A percentile compares a stretch with the other conserved stretches of the same genome.
These are phyloP conservation scores for Phalacrocorax aristotelis DNA, from an alignment of 2,113 vertebrate genomes.

Conservation along the genomic window DNA sequence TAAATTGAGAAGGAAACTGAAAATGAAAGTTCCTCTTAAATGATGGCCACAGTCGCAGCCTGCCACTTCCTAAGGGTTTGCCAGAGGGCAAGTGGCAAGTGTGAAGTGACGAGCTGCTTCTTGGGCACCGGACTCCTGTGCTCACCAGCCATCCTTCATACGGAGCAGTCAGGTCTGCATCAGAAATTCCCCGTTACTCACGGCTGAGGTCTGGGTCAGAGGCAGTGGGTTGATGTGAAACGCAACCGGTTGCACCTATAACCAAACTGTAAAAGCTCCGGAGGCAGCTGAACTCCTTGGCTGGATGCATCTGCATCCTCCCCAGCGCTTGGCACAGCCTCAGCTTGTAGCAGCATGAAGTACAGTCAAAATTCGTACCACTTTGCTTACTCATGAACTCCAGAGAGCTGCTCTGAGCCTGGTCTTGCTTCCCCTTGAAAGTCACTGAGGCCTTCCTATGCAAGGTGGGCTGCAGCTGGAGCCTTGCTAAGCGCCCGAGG, in stretches of 20 bases:
- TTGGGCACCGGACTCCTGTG: background rate
- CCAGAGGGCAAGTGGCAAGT: fast-evolving
- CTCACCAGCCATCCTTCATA: background rate
- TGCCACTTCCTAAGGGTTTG: background rate
- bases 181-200: fast-evolving
- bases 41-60: background rate
- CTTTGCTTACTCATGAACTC: fast-evolving
- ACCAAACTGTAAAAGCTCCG: background rate
- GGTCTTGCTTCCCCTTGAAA: background rate
- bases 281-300: background rate
- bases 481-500: background rate
- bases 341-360: fast-evolving
- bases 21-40: background rate
- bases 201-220: background rate
- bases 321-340: fast-evolving
- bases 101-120: background rate
- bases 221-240: background rate
- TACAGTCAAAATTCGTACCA: fast-evolving
- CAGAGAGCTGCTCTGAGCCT: background rate
- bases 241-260: fast-evolving
- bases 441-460: fast-evolving
- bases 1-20: background rate
- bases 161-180: fast-evolving
- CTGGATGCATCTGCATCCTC: background rate
- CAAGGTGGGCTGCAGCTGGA: background rate